Base-by-base conservation (phyloP, 2,888 invertebrate species). In the Pristionchus exspectatus region DNA sequence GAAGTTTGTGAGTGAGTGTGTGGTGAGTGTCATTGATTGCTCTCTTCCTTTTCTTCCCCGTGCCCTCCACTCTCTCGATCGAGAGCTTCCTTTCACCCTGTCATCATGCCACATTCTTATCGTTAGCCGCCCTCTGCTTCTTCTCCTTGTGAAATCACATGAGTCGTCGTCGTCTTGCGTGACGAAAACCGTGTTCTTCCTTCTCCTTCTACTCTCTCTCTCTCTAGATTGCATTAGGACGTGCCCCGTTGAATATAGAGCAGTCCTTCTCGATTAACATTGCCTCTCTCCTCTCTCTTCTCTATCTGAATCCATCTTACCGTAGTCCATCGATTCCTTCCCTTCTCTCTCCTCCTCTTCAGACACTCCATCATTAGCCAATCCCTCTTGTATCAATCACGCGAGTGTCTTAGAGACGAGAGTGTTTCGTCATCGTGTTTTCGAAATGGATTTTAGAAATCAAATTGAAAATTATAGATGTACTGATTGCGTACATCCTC, bases 261-360 rank as follows among this genome's bases (percentile, higher is more conserved):
- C 72, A 33, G 72, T 72, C 72, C 33, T 33, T 69, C 69, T 77
- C 33, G 77, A 77, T 84, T 85, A 59, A 59, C 84, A 85, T 56
- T n/a, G 33, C 50, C 84, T 85, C 33, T 21, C 9, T 33, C 27
- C 27, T 33, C 21, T 59, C 84, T 27, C 30, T 56, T 1, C 44
- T 30, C 54, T 56, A 44, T 50, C 50, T 14, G 81, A 81, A 50
- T 81, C 72, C 44, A 24, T 30, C 59, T 59, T 85, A 85, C 84
- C 30, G 84, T 85, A 85, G 59, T 85, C 59, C 59, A 81, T 81
- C 81, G 81, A 81, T 81, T 54, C 50, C 24, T 44, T 18, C 44
- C 38, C 72, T 33, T 74, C 66, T 66, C 18, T 44, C n/a, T n/a
- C 27, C 38, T 16, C 74, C 74, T 74, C 74, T 33, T 74, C 74